These are phyloP conservation scores for Syngnathus rostellatus DNA, from an alignment of 2,797 vertebrate genomes.

Conservation along the genomic window DNA sequence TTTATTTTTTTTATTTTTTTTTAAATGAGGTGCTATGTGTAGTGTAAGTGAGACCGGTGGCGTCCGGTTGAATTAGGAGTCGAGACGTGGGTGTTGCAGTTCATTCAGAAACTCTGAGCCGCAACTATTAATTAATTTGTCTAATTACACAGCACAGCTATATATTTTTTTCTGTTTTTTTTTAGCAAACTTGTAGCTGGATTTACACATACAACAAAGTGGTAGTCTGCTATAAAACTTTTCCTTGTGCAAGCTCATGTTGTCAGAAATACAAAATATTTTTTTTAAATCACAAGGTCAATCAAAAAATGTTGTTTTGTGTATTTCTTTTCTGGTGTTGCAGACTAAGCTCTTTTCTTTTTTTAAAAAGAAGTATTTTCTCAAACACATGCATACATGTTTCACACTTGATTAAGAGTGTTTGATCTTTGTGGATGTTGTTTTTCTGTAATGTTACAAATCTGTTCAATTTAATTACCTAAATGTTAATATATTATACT, in stretches of 20 bases:
- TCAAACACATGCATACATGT: constrained; percentile 45
- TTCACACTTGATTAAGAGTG: constrained; percentile 56
- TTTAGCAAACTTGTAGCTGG: constrained; percentile 24
- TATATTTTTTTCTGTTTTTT: constrained; percentile 22
- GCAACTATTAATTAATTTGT: neutral
- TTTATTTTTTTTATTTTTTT: neutral
- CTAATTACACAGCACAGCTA: constrained; percentile 10
- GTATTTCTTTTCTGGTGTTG: constrained; percentile 49
- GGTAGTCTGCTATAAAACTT: constrained; percentile 19
- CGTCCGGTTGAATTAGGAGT: constrained; percentile 25
- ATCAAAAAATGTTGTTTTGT: constrained; percentile 34
- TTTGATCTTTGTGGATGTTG: constrained; percentile 59
- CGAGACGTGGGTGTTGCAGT: constrained; percentile 10
- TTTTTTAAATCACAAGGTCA: constrained; percentile 33
- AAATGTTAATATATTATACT: constrained; percentile 58
- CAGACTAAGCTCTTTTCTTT: constrained; percentile 28
- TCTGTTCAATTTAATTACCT: constrained; percentile 60
- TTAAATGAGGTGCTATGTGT: constrained; percentile 63
- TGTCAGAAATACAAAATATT: constrained; percentile 51
- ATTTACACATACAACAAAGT: constrained; percentile 24
- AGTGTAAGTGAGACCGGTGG: constrained; percentile 30
- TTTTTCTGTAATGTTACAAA: constrained; percentile 49
- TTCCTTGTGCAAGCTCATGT: constrained; percentile 24
- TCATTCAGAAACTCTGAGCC: constrained; percentile 1
- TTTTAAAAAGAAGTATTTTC: constrained; percentile 31